These are phyloP conservation scores for Synchiropus splendidus DNA, from an alignment of 2,113 vertebrate species.

Conservation along the genomic window DNA sequence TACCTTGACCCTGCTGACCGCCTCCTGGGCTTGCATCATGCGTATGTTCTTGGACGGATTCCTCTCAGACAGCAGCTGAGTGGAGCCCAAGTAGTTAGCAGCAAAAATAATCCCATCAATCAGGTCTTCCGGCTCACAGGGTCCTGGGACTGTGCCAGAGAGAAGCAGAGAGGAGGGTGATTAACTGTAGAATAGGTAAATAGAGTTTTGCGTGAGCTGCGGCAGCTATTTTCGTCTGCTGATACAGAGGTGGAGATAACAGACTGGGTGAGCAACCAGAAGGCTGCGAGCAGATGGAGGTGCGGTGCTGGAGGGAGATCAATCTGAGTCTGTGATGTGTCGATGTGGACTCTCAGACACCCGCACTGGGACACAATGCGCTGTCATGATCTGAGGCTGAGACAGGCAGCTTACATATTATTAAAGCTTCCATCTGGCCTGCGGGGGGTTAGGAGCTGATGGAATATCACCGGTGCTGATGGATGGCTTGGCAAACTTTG, in stretches of 20 bases:
- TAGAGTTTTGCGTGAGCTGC: slow-evolving; percentile 8
- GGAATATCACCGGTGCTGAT: too few species aligned
- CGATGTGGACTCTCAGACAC: slow-evolving; percentile 44
- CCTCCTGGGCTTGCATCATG: slow-evolving; percentile 98
- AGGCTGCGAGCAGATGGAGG: slow-evolving; percentile 27
- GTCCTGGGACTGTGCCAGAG: slow-evolving; percentile 81
- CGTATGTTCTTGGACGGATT: slow-evolving; percentile 98
- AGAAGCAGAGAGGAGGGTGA: slow-evolving; percentile 15
- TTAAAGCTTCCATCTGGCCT: slow-evolving; percentile 10
- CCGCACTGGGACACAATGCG: slow-evolving; percentile 30
- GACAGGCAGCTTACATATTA: slow-evolving; percentile 9
- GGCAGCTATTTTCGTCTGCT: slow-evolving; percentile 1
- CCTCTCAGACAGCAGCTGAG: slow-evolving; percentile 92
- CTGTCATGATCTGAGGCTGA: slow-evolving; percentile 31
- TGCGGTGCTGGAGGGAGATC: slow-evolving; percentile 22
- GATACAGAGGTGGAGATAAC: slow-evolving; percentile 27
- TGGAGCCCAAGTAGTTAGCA: slow-evolving; percentile 97
- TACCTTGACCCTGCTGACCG: slow-evolving; percentile 97
- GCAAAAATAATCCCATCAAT: slow-evolving; percentile 99
- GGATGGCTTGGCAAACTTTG: background rate
- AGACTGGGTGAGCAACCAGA: slow-evolving; percentile 24
- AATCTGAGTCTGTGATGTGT: slow-evolving; percentile 47
- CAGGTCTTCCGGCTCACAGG: slow-evolving; percentile 96
- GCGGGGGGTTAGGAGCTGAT: background rate
- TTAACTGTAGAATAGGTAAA: slow-evolving; percentile 16